phyloP scores from a whole-genome alignment of 64 coral and sea anemone genomes.

The Montipora sp. region DNA sequence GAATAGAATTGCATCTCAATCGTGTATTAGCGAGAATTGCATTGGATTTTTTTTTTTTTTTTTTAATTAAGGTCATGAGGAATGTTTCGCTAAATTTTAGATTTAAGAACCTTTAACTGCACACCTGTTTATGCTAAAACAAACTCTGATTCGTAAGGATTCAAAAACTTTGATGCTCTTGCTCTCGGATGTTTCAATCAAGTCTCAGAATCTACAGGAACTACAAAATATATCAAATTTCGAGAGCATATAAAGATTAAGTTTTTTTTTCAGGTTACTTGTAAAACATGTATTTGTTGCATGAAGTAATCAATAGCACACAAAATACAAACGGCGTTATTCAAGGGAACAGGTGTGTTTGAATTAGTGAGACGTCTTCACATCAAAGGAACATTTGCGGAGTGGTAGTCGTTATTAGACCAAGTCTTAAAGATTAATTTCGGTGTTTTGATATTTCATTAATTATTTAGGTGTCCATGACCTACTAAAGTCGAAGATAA shows the following conservation, averaged over 20 bases:
- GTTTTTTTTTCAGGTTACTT: neutral
- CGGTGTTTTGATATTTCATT: too few relatives aligned
- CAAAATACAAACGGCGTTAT: constrained; percentile 10
- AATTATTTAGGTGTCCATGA: too few relatives aligned
- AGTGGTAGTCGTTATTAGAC: too few relatives aligned
- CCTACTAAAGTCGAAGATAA: too few relatives aligned
- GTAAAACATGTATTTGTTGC: neutral
- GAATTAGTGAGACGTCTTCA: neutral
- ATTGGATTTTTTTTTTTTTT: neutral
- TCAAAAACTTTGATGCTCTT: neutral
- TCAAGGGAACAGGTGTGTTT: constrained; percentile 21
- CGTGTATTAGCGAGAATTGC: too few relatives aligned
- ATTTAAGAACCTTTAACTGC: neutral
- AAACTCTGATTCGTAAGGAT: neutral
- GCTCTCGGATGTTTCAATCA: neutral
- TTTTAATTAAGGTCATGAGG: neutral
- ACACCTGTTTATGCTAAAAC: constrained; percentile 12
- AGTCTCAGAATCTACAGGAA: too few relatives aligned
- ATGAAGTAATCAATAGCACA: neutral
- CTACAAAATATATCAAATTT: too few relatives aligned
- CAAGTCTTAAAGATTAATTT: too few relatives aligned
- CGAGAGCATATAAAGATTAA: too few relatives aligned
- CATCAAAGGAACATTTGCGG: neutral
- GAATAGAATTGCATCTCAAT: too few relatives aligned
- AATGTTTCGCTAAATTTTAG: neutral